These are phyloP conservation scores for Meles meles DNA, from an alignment of 2,113 vertebrate genomes.

Conservation along the genomic window DNA sequence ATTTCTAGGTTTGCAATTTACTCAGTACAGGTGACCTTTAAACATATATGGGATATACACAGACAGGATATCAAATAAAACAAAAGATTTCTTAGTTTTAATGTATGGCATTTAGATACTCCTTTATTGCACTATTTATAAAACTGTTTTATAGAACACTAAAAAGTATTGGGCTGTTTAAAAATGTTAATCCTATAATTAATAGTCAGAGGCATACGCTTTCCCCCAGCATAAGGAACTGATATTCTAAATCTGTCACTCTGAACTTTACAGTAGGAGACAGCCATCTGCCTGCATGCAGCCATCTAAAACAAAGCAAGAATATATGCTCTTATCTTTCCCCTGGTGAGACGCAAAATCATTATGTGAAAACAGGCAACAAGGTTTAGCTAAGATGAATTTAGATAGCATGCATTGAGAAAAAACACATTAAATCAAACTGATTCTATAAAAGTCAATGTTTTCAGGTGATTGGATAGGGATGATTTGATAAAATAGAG, in stretches of 20 bases:
- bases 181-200: slow-evolving; percentile 84
- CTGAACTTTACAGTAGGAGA: slow-evolving; percentile 79
- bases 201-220: slow-evolving; percentile 74
- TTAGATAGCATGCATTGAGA: slow-evolving; percentile 34
- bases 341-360: neutral
- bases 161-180: slow-evolving; percentile 70
- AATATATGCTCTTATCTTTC: neutral
- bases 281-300: slow-evolving; percentile 77
- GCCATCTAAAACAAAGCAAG: slow-evolving; percentile 58
- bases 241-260: slow-evolving; percentile 75
- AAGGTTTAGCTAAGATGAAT: slow-evolving; percentile 33
- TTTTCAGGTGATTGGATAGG: neutral
- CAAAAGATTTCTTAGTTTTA: slow-evolving; percentile 71
- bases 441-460: slow-evolving; percentile 26
- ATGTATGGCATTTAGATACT: slow-evolving; percentile 74
- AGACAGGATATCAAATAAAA: slow-evolving; percentile 69
- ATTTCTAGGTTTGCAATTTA: slow-evolving; percentile 67
- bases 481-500: slow-evolving; percentile 14
- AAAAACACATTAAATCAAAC: neutral
- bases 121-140: slow-evolving; percentile 76
- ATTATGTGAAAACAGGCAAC: slow-evolving; percentile 39
- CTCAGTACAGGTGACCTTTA: slow-evolving; percentile 75
- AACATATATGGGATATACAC: slow-evolving; percentile 62
- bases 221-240: slow-evolving; percentile 57
- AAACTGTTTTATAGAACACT: slow-evolving; percentile 75